Base-by-base conservation (phyloP, 2,888 invertebrate genomes). In the Tiliacea citrago region DNA sequence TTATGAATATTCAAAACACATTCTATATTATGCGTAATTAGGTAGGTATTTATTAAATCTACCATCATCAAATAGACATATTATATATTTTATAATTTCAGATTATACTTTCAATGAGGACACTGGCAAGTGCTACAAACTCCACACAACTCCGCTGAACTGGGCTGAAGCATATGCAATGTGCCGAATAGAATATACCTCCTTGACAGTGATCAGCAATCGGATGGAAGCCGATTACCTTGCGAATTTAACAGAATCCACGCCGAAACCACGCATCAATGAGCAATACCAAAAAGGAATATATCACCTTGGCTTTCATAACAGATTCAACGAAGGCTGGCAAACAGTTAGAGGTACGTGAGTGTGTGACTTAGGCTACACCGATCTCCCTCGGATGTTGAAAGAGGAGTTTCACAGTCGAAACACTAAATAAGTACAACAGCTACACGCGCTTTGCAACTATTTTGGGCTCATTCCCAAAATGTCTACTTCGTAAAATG, bases 161-260 rank as follows among this genome's bases (percentile, higher is more conserved):
- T 95, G 95, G 95, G 84, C 86, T 0, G 93, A 94, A 0, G 95
- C 95, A 0, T 89, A 91, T 42, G 84, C 84, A 39, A 79, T 88
- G 2, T 95, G 95, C 81, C 85, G 83, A 24, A 87, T 90, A 1
- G 39, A 39, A 39, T 39, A 90, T 68, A 39, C 93, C 0, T 91
- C 92, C 53, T 73, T 95, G 39, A 92, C 93, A 6, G 88, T 94
- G 13, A 90, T 94, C 53, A 91, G 93, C 70, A 91, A 88, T n/a
- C 62, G 39, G 4, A 6, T 21, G 42, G 82, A 85, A 60, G 75
- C 74, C 0, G 58, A 84, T 16, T 60, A 66, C 45, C 70, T 85
- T 8, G 73, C 45, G 0, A n/a, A 61, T 12, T n/a, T 86, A 35
- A 73, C 77, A 0, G 13, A 60, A 39, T 29, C 21, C 39, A 39